phyloP scores from a whole-genome alignment of 1,140 invertebrate species.

The Dinothrombium tinctorium region DNA sequence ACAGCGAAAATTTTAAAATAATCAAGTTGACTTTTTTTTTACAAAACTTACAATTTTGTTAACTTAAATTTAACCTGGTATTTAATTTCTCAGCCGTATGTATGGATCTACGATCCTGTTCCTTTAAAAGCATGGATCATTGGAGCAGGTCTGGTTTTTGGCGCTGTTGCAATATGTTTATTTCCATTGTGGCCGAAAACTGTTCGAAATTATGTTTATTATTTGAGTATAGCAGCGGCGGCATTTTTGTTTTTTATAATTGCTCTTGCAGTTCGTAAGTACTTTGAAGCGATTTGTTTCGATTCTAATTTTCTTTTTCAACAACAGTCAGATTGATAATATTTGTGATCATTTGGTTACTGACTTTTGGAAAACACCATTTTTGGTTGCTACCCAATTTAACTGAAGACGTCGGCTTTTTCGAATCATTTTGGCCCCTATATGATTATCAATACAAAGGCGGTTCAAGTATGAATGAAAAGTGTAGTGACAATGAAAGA shows the following conservation, averaged over 20 bases:
- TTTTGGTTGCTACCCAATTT: slow-evolving; percentile 94
- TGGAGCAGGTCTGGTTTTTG: slow-evolving; percentile 69
- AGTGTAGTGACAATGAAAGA: no score
- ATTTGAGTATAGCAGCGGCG: slow-evolving; percentile 75
- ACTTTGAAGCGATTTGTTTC: slow-evolving; percentile 5
- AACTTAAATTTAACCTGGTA: no score
- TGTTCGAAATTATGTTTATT: slow-evolving; percentile 85
- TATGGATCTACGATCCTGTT: slow-evolving; percentile 97
- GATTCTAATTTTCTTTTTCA: slow-evolving; percentile 8
- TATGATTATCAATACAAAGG: slow-evolving; percentile 69
- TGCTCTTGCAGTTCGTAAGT: slow-evolving; percentile 45
- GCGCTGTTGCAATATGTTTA: slow-evolving; percentile 79
- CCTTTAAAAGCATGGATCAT: slow-evolving; percentile 89
- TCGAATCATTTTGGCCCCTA: slow-evolving; percentile 91
- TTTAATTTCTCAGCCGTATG: slow-evolving; percentile 50
- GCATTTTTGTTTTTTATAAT: slow-evolving; percentile 83
- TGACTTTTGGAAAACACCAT: slow-evolving; percentile 71
- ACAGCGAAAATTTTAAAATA: background rate
- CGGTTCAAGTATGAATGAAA: no score
- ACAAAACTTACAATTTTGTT: no score
- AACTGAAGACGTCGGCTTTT: slow-evolving; percentile 94
- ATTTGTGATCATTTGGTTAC: slow-evolving; percentile 69
- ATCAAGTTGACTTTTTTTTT: slow-evolving; percentile 1
- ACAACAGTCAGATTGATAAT: slow-evolving; percentile 51
- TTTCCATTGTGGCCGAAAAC: slow-evolving; percentile 91